Conservation (phyloP, 2,797 vertebrate species). For the Anguilla anguilla region DNA sequence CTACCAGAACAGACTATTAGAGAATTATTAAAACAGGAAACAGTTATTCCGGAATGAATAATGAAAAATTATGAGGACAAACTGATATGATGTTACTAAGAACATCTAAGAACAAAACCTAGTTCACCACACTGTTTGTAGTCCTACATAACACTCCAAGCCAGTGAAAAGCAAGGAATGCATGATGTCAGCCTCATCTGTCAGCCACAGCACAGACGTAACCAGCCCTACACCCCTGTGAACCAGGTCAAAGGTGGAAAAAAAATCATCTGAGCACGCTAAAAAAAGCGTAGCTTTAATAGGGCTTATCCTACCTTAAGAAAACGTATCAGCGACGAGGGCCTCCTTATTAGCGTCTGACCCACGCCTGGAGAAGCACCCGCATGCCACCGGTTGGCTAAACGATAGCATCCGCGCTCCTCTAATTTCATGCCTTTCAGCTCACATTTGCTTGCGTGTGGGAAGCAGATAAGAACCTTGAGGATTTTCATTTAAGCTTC, state of each 20-base stretch:
- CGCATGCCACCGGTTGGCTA: slow-evolving; percentile 84
- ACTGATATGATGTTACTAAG: background rate
- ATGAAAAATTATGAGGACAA: background rate
- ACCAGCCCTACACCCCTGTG: slow-evolving; percentile 11
- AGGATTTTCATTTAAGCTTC: slow-evolving; percentile 87
- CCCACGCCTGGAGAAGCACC: slow-evolving; percentile 75
- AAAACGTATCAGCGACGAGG: slow-evolving; percentile 53
- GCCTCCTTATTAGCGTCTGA: slow-evolving; percentile 76
- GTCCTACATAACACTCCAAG: background rate
- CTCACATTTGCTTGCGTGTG: slow-evolving; percentile 94
- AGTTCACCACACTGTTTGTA: background rate
- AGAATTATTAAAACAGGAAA: background rate
- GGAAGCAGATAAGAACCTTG: slow-evolving; percentile 91
- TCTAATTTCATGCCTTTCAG: slow-evolving; percentile 97
- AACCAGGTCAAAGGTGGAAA: slow-evolving; percentile 62
- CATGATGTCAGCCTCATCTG: background rate
- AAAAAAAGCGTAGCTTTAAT: slow-evolving; percentile 63
- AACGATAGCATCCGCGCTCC: slow-evolving; percentile 88
- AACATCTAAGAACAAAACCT: background rate
- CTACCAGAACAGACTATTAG: background rate
- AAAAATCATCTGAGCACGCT: slow-evolving; percentile 63
- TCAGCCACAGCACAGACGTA: background rate
- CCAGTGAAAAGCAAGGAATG: background rate
- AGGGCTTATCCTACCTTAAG: slow-evolving; percentile 51
- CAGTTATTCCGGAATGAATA: background rate